A percentile compares a stretch with the other conserved stretches of the same genome.
Evolutionary conservation across 2,888 invertebrate species (phyloP).

Genomic region (Drosophila limbata): DNA sequence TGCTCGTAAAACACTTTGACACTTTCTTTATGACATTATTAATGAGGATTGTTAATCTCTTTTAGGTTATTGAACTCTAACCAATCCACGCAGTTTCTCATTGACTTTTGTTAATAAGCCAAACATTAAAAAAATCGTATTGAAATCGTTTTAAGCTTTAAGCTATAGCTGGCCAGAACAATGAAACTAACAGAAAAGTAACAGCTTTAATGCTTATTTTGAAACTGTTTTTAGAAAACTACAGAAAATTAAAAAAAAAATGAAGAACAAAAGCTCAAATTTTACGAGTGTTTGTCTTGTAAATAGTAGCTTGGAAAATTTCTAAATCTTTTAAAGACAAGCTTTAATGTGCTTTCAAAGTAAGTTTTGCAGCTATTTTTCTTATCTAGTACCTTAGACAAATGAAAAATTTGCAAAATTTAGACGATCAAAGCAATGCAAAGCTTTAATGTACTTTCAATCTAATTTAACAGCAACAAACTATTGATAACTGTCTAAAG

Average conservation of each 20-base stretch:
- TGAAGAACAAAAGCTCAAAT: neutral
- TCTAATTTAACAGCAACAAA: no score
- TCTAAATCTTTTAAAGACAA: neutral
- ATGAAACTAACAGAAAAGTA: neutral
- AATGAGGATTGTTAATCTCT: conserved; percentile 37
- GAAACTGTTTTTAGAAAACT: neutral
- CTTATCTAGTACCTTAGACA: neutral
- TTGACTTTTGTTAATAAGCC: neutral
- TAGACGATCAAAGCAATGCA: no score
- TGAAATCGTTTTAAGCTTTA: neutral
- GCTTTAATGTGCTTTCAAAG: neutral
- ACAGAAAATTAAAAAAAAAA: no score
- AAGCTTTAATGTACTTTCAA: no score
- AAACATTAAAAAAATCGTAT: neutral
- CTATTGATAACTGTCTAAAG: no score
- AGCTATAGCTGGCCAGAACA: neutral
- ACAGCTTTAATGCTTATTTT: neutral
- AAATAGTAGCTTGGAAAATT: neutral
- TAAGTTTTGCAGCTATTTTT: neutral
- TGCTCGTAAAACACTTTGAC: conserved; percentile 58
- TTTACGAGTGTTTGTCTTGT: neutral
- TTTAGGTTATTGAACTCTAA: conserved; percentile 65
- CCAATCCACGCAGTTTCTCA: conserved; percentile 17
- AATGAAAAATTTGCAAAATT: neutral
- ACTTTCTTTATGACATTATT: conserved; percentile 64